Conservation (phyloP, 2,113 vertebrate genomes). For the Nestor notabilis region DNA sequence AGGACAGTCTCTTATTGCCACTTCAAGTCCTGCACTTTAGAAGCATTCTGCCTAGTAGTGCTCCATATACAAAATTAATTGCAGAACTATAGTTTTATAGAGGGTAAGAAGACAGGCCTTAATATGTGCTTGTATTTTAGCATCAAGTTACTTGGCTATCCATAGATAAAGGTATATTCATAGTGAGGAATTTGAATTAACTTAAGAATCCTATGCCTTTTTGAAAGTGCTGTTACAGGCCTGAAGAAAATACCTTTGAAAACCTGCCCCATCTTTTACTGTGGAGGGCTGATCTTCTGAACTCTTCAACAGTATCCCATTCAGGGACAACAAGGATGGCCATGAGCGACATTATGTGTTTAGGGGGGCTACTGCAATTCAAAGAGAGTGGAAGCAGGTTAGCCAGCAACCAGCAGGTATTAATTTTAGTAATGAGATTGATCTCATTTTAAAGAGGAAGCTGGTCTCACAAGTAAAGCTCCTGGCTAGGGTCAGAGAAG, state of each 20-base stretch:
- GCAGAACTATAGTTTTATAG: background rate
- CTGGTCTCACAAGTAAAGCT: background rate
- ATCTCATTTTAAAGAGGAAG: slow-evolving; percentile 22
- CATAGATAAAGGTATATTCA: background rate
- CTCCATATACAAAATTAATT: background rate
- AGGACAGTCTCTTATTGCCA: background rate
- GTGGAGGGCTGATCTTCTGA: background rate
- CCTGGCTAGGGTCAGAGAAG: background rate
- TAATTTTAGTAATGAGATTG: slow-evolving; percentile 27
- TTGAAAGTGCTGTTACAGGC: background rate
- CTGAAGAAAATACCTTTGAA: background rate
- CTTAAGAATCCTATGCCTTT: background rate
- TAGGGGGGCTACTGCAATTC: background rate
- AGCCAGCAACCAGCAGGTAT: background rate
- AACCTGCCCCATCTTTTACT: background rate
- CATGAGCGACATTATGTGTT: background rate
- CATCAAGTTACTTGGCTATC: background rate
- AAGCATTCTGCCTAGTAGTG: background rate
- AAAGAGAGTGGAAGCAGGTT: background rate
- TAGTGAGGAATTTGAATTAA: background rate
- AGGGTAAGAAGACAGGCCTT: background rate
- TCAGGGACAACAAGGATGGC: background rate
- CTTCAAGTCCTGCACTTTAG: background rate
- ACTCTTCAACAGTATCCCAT: background rate
- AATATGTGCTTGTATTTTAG: background rate